Evolutionary conservation across 2,888 invertebrate species (phyloP).

Genomic region (Rotaria magnacalcarata): DNA sequence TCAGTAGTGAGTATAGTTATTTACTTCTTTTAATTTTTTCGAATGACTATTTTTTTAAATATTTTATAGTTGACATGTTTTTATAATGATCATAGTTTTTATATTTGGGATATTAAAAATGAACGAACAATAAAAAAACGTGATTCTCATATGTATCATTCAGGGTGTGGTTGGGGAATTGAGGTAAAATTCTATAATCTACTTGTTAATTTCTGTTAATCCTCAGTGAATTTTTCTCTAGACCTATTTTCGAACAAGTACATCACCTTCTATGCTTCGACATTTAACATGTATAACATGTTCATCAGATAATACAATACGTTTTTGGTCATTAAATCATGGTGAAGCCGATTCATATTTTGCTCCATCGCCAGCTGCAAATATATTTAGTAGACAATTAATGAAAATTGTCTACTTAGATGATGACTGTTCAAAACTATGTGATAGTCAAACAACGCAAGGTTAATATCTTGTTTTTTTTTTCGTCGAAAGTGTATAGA

Average conservation of each 20-base stretch:
- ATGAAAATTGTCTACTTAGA: constrained; percentile 84
- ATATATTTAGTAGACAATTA: constrained; percentile 88
- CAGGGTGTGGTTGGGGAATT: constrained; percentile 11
- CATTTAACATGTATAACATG: constrained; percentile 77
- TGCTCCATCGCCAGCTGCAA: constrained; percentile 59
- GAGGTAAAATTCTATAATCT: neutral
- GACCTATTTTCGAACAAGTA: neutral
- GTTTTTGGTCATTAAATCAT: constrained; percentile 76
- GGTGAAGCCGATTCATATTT: neutral
- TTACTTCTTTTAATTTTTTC: neutral
- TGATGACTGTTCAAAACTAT: constrained; percentile 75
- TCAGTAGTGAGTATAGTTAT: neutral
- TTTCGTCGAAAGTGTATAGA: no score
- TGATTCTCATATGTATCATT: constrained; percentile 88
- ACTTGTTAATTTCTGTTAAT: neutral
- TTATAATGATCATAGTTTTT: constrained; percentile 92
- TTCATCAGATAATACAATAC: constrained; percentile 90
- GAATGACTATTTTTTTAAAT: neutral
- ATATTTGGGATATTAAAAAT: constrained; percentile 90
- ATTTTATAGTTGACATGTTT: constrained; percentile 57
- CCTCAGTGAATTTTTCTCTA: neutral
- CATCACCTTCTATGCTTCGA: neutral
- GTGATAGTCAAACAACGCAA: constrained; percentile 61
- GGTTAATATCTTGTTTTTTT: neutral
- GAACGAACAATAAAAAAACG: constrained; percentile 85